phyloP scores from a whole-genome alignment of 2,113 vertebrate species.

The Desmodus rotundus region DNA sequence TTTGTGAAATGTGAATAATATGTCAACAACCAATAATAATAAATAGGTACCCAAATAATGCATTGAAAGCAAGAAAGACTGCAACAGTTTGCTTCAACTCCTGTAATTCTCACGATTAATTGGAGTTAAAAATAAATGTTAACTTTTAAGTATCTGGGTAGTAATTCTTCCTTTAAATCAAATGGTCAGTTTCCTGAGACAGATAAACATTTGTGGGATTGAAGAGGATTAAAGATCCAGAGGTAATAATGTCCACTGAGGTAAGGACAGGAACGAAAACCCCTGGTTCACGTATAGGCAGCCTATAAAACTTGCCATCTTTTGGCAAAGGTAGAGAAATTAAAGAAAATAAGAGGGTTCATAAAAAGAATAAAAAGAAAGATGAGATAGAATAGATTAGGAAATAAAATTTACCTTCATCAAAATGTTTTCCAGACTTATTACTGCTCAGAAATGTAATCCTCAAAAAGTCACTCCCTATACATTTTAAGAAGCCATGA shows the following conservation, averaged over 20 bases:
- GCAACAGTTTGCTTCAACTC: not conserved
- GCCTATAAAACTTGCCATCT: not conserved
- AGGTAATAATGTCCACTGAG: not conserved
- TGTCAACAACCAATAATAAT: not conserved
- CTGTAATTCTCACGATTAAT: not conserved
- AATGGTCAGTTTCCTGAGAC: not conserved
- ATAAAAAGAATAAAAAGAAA: not conserved
- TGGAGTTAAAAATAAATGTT: not conserved
- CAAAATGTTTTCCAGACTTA: not conserved
- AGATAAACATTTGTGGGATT: not conserved
- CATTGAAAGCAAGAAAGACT: not conserved
- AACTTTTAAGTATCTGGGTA: not conserved
- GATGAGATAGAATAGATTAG: not conserved
- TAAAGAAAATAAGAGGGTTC: not conserved
- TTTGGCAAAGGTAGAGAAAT: not conserved
- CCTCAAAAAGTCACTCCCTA: not conserved
- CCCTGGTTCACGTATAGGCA: not conserved
- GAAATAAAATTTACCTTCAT: not conserved
- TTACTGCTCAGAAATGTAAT: not conserved
- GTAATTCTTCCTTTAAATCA: not conserved
- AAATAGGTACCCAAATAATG: not conserved
- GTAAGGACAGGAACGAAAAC: not conserved
- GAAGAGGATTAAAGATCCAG: not conserved
- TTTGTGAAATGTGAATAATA: not conserved
- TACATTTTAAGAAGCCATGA: not conserved